Base-by-base conservation (phyloP, 1,140 invertebrate species). In the Solen grandis region DNA sequence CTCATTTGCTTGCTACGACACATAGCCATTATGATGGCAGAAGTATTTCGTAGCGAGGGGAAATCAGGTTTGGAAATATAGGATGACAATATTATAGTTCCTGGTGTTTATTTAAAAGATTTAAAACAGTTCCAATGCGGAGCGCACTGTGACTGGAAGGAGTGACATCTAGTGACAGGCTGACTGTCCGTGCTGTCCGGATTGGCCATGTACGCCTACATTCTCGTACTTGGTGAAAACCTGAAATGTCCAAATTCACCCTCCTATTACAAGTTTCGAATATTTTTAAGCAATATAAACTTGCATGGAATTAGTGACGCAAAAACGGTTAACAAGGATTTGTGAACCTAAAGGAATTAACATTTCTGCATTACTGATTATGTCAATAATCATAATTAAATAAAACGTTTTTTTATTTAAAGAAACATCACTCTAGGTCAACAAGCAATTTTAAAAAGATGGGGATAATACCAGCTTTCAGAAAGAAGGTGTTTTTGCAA, bases 201-300 rank as follows among this genome's bases (percentile, higher is more conserved):
- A 13, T 29, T 75, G 72, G 27, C 60, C 72, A n/a, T 75, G 60
- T 29, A 36, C 29, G 29, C 29, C 72, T 63, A 63, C 50, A 54
- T n/a, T 75, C 54, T 75, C 59, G 29, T 75, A 75, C 46, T 63
- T 75, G 33, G 72, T 54, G 59, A 75, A 65, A 13, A 75, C 33
- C 72, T 75, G 35, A 22, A 73, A 60, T 22, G n/a, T n/a, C n/a
- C n/a, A n/a, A n/a, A n/a, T n/a, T n/a, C n/a, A n/a, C n/a, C n/a
- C n/a, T n/a, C n/a, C n/a, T n/a, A n/a, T n/a, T n/a, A n/a, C n/a
- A n/a, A n/a, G n/a, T n/a, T n/a, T n/a, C n/a, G n/a, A n/a, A n/a
- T n/a, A n/a, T n/a, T n/a, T n/a, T n/a, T n/a, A 73, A 1, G 46
- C 22, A 57, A n/a, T 16, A 36, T 36, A 1, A 55, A 27, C 25